Percentiles rank a stretch among this genome's conserved stretches.
phyloP scores from a whole-genome alignment of 1,140 invertebrate genomes.

The Eciton burchellii region DNA sequence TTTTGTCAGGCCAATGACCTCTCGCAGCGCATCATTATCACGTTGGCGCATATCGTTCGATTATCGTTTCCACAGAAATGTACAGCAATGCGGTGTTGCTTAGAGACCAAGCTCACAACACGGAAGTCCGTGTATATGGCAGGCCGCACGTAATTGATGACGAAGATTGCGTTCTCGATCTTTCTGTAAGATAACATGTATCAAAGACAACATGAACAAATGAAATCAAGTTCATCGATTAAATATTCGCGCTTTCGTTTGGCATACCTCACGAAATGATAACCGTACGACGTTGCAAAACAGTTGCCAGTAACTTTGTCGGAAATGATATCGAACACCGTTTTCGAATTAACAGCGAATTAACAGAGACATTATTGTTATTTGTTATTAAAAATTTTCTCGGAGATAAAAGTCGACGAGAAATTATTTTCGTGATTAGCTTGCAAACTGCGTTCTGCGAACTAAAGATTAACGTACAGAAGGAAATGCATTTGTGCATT shows the following conservation, averaged over 20 bases:
- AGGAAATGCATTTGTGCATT: neutral
- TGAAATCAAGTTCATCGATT: constrained; percentile 12
- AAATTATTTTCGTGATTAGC: too few relatives aligned
- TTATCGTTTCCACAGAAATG: constrained; percentile 56
- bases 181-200: constrained; percentile 21
- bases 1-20: constrained; percentile 16
- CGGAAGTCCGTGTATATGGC: constrained; percentile 20
- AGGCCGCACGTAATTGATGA: neutral
- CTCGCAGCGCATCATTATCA: constrained; percentile 43
- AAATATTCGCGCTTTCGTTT: constrained; percentile 13
- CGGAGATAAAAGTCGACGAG: neutral
- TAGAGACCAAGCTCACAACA: constrained; percentile 69
- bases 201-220: neutral
- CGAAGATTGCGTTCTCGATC: constrained; percentile 15
- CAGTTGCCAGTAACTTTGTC: neutral
- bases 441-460: neutral
- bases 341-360: neutral
- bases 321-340: neutral
- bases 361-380: too few relatives aligned
- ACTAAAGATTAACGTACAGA: neutral
- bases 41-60: constrained; percentile 43
- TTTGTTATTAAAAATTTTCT: neutral
- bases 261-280: constrained; percentile 6
- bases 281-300: neutral
- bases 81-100: constrained; percentile 72